Base-by-base conservation (phyloP, 2,113 vertebrate species). In the Beaufortia kweichowensis region DNA sequence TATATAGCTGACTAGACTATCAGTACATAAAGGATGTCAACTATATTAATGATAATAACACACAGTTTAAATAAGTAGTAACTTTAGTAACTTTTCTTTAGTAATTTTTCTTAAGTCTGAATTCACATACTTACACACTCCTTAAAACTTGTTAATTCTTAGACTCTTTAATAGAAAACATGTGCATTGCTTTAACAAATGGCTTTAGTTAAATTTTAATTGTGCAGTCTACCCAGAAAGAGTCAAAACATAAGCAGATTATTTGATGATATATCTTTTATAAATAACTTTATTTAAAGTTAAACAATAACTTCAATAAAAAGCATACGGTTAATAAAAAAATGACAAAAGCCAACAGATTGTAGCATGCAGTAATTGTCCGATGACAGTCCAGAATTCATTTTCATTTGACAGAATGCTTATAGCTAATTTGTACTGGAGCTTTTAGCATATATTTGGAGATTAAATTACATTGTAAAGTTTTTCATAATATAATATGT, bases 371-470 rank as follows among this genome's bases (percentile, higher is more conserved):
- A 50, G 46, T 50, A 6, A 50, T 50, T 50, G 24, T 12, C 21
- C 23, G 63, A 43, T 43, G 63, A 65, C 23, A 65, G 63, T 65
- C 3, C 17, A 19, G 23, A 50, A 50, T 50, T 50, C 46, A 50
- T 19, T 46, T 66, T 66, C 15, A 17, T 46, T 46, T 66, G 39
- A 66, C 0, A 46, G 23, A 66, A 24, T 46, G 23, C 63, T 46
- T 46, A 46, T 26, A 10, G 63, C n/a, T 12, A 66, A 26, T 46
- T 66, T 26, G 14, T 21, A 64, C 21, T 64, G 33, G 5, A 64
- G 33, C 35, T 3, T 23, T 64, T 23, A 21, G 35, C 21, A 64
- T 43, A 41, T 15, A 46, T 17, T 3, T 46, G 23, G 48, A 50
- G 19, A 50, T 5, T 1, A 50, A 66, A 46, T 66, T 46, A 46